Conservation (phyloP, 2,797 vertebrate species). For the Galaxias olidus region DNA sequence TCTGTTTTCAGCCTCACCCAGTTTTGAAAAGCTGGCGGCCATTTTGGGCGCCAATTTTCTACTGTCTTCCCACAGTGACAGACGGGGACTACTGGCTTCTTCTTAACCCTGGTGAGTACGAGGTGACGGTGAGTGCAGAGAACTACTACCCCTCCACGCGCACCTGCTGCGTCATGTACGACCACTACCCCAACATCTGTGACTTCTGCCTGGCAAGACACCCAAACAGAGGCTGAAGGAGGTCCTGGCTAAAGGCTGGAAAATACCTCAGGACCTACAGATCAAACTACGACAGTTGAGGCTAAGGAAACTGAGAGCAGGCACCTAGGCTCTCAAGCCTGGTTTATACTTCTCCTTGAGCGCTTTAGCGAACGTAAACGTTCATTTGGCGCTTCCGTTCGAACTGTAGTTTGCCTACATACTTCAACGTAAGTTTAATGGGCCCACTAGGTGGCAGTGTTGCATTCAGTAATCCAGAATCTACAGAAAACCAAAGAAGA, state of each 20-base stretch:
- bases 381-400: no score
- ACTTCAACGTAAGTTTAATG: no score
- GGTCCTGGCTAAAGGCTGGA: constrained; percentile 75
- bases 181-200: constrained; percentile 81
- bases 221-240: constrained; percentile 78
- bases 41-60: no score
- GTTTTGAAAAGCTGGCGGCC: no score
- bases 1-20: no score
- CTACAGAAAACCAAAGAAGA: no score
- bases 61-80: constrained; percentile 64
- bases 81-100: constrained; percentile 94
- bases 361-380: no score
- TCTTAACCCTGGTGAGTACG: constrained; percentile 89
- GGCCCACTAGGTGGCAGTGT: no score
- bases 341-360: no score
- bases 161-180: constrained; percentile 81
- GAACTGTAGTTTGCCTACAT: no score
- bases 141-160: constrained; percentile 80
- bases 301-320: constrained; percentile 74
- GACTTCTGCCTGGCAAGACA: constrained; percentile 84
- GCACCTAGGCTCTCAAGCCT: constrained; percentile 77
- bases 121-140: constrained; percentile 81
- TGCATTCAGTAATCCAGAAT: no score
- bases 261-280: constrained; percentile 78
- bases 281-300: constrained; percentile 81